These are phyloP conservation scores for Lutjanus campechanus DNA, from an alignment of 2,797 vertebrate species.

Conservation along the genomic window DNA sequence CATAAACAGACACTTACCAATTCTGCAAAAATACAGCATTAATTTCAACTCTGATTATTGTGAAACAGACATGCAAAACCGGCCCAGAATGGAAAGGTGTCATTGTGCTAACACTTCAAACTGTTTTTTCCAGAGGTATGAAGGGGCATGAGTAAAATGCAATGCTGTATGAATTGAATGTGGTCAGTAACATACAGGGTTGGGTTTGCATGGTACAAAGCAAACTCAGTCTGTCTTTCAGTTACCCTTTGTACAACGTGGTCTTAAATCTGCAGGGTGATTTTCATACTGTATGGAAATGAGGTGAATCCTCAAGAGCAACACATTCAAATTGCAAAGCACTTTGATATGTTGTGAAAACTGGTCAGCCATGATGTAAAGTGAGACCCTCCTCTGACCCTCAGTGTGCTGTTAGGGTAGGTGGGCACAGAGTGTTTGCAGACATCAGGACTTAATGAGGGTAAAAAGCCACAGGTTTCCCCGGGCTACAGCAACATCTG, in stretches of 20 bases:
- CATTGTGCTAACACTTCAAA: no score
- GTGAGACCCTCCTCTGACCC: neutral
- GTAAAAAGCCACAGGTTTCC: constrained; percentile 35
- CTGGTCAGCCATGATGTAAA: neutral
- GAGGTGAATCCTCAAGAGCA: no score
- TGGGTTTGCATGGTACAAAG: neutral
- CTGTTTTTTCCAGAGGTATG: no score
- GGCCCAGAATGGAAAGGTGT: no score
- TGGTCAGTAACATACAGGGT: neutral
- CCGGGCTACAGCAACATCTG: constrained; percentile 58
- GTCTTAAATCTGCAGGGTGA: neutral
- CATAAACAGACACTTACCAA: no score
- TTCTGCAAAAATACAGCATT: no score
- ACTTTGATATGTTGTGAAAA: neutral
- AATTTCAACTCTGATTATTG: no score
- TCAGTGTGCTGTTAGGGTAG: neutral
- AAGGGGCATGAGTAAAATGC: neutral
- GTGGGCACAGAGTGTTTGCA: neutral
- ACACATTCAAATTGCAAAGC: neutral
- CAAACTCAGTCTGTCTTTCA: neutral
- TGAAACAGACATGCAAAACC: no score
- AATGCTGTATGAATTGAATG: neutral
- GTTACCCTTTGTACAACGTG: neutral
- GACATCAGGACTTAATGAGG: constrained; percentile 37
- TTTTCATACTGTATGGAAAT: constrained; percentile 11